Evolutionary conservation across 2,888 invertebrate genomes (phyloP).

Genomic region (Idaea biselata): DNA sequence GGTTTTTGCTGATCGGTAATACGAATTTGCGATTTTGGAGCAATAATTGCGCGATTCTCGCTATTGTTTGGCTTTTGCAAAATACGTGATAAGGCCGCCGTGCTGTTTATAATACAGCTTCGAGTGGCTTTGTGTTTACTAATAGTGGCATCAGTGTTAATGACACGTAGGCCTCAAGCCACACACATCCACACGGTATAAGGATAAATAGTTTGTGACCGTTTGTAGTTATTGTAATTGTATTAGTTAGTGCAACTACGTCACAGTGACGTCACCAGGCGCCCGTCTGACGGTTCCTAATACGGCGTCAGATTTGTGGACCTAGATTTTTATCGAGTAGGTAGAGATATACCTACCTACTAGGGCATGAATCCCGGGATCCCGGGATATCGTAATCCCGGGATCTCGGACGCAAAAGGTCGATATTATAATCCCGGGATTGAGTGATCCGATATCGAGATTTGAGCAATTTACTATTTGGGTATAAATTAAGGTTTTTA

Average conservation of each 20-base stretch:
- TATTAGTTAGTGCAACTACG: conserved; percentile 32
- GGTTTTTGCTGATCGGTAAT: too few species aligned
- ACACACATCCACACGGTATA: conserved; percentile 23
- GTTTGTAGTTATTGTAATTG: conserved; percentile 33
- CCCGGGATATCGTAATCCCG: too few species aligned
- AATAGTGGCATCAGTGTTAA: conserved; percentile 18
- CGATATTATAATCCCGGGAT: too few species aligned
- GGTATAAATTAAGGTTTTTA: too few species aligned
- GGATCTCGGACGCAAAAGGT: too few species aligned
- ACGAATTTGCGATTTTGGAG: too few species aligned
- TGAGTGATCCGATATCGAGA: too few species aligned
- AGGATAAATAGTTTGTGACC: neutral
- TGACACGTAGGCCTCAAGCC: conserved; percentile 21
- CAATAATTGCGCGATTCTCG: too few species aligned
- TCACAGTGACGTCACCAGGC: conserved; percentile 42
- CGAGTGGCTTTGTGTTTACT: conserved; percentile 16
- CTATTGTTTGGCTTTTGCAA: too few species aligned
- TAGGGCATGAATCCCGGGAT: too few species aligned
- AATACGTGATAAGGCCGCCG: too few species aligned
- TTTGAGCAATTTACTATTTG: too few species aligned
- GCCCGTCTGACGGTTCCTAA: conserved; percentile 33
- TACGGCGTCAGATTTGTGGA: conserved; percentile 27
- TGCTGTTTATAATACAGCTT: neutral
- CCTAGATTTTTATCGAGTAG: conserved; percentile 15
- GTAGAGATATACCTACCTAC: neutral